Conservation (phyloP, 1,140 invertebrate species). For the Lasaia peninsularis region DNA sequence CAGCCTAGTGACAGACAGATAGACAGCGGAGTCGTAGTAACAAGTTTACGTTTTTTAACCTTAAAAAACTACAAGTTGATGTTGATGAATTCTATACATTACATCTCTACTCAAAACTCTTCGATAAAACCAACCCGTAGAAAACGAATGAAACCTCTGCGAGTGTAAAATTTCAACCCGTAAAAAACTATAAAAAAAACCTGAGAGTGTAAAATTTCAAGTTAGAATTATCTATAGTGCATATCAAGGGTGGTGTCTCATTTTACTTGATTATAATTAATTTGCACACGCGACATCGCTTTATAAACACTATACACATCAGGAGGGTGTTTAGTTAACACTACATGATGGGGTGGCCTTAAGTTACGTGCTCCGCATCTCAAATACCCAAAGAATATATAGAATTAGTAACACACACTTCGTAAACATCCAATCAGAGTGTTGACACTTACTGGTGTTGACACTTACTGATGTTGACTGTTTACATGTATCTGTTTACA, state of each 20-base stretch:
- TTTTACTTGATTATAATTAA: conserved; percentile 32
- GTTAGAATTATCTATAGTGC: neutral
- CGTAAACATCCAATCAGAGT: conserved; percentile 35
- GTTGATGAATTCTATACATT: no score
- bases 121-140: no score
- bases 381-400: conserved; percentile 28
- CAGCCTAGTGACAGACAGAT: no score
- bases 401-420: conserved; percentile 33
- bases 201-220: no score
- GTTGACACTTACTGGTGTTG: conserved; percentile 31
- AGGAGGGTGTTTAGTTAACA: conserved; percentile 14
- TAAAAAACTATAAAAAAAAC: no score
- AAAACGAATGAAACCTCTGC: no score
- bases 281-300: conserved; percentile 23
- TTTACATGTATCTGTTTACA: conserved; percentile 6
- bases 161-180: no score
- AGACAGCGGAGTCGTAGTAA: no score
- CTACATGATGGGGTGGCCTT: conserved; percentile 19
- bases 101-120: no score
- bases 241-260: conserved; percentile 8
- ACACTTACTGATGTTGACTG: conserved; percentile 21
- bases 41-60: no score
- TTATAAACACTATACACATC: conserved; percentile 18
- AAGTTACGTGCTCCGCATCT: conserved; percentile 28
- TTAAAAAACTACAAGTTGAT: no score